Percentiles rank a stretch among this genome's conserved stretches.
Conservation (phyloP, 2,888 invertebrate genomes). For the Synergus itoensis region DNA sequence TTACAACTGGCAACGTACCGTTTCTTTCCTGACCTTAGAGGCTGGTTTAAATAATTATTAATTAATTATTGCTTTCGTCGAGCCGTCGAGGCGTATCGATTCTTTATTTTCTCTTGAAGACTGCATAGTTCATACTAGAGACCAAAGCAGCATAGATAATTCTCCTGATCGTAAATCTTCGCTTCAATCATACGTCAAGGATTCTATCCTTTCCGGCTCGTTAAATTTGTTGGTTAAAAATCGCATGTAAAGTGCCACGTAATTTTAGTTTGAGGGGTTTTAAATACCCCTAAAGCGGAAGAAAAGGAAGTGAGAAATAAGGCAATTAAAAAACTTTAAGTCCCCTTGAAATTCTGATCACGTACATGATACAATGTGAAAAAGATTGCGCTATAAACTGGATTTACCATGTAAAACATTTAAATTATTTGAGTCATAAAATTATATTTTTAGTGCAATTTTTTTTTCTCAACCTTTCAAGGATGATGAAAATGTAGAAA, state of each 20-base stretch:
- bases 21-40: slow-evolving; percentile 48
- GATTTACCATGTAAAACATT: too few relatives aligned
- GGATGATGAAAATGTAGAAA: neutral
- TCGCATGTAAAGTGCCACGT: neutral
- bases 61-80: slow-evolving; percentile 52
- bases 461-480: neutral
- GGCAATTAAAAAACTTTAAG: neutral
- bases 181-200: slow-evolving; percentile 18
- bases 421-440: too few relatives aligned
- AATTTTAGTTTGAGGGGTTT: neutral
- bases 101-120: neutral
- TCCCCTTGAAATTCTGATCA: neutral
- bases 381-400: too few relatives aligned
- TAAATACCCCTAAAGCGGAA: neutral
- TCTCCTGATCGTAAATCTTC: slow-evolving; percentile 12
- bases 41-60: slow-evolving; percentile 47
- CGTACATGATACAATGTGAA: too few relatives aligned
- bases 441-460: neutral
- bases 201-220: slow-evolving; percentile 16
- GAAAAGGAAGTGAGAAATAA: neutral
- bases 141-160: neutral
- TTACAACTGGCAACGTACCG: slow-evolving; percentile 44
- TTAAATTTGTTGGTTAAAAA: slow-evolving; percentile 12
- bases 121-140: neutral
- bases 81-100: slow-evolving; percentile 26